Conservation (phyloP, 1,140 invertebrate species). For the Drosophila murphyi region DNA sequence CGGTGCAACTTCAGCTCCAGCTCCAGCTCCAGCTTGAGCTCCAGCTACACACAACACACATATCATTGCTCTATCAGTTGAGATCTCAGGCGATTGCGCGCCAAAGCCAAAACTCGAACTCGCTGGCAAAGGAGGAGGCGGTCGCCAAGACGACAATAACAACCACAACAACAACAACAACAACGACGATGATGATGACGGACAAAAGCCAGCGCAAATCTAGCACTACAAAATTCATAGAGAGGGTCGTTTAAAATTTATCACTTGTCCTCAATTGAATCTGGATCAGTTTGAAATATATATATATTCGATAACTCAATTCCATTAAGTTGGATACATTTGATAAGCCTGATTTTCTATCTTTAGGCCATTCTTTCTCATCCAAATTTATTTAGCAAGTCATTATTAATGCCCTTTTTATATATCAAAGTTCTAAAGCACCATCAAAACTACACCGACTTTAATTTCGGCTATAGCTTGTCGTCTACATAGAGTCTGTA, state of each 20-base stretch:
- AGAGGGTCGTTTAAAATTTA: constrained; percentile 21
- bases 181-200: constrained; percentile 9
- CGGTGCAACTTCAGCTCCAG: constrained; percentile 39
- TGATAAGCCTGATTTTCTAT: too few relatives aligned
- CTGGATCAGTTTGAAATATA: too few relatives aligned
- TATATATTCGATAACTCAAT: too few relatives aligned
- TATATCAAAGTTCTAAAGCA: too few relatives aligned
- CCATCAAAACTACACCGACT: too few relatives aligned
- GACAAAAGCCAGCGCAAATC: constrained; percentile 35
- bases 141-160: constrained; percentile 42
- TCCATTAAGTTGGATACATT: too few relatives aligned
- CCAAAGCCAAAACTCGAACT: constrained; percentile 28
- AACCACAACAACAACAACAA: constrained; percentile 26
- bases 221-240: constrained; percentile 35
- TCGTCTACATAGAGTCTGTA: too few relatives aligned
- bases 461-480: too few relatives aligned
- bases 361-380: too few relatives aligned
- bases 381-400: too few relatives aligned
- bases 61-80: constrained; percentile 82
- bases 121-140: constrained; percentile 44
- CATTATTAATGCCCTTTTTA: too few relatives aligned
- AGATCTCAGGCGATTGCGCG: constrained; percentile 72
- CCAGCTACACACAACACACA: constrained; percentile 44
- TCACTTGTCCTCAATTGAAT: not conserved
- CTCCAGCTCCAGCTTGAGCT: constrained; percentile 38